Evolutionary conservation across 2,888 invertebrate species (phyloP).

Genomic region (Drosophila colorata): DNA sequence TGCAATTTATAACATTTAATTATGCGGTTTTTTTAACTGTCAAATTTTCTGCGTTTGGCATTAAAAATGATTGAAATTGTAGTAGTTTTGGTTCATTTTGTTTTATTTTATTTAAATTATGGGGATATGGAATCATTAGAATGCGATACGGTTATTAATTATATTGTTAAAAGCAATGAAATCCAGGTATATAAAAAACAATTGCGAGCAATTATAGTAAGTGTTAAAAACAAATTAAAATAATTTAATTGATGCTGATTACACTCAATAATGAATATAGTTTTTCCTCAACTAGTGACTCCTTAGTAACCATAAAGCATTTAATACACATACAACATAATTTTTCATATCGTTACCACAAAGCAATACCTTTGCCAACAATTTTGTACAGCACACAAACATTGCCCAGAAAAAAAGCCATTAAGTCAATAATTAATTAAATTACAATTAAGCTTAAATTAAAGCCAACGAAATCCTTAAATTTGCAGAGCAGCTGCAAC

Average conservation of each 20-base stretch:
- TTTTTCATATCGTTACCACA: not conserved
- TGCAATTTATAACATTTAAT: constrained; percentile 41
- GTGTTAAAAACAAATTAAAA: no score
- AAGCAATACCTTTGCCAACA: not conserved
- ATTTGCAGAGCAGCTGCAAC: constrained; percentile 13
- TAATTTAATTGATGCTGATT: no score
- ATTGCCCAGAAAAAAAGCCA: constrained; percentile 12
- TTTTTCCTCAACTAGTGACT: no score
- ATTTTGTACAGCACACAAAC: constrained; percentile 7
- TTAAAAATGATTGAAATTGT: not conserved
- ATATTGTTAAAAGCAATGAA: no score
- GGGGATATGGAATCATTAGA: no score
- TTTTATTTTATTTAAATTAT: not conserved
- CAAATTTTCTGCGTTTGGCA: not conserved
- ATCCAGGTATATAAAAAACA: no score
- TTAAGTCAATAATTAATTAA: constrained; percentile 49
- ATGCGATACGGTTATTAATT: no score
- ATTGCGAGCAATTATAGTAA: no score
- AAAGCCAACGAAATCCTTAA: constrained; percentile 40
- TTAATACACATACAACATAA: no score
- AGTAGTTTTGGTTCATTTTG: not conserved
- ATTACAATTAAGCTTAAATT: constrained; percentile 51
- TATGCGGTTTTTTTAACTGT: not conserved
- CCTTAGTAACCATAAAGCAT: no score
- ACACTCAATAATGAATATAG: no score